Evolutionary conservation across 1,140 invertebrate species (phyloP).

Genomic region (Diachasma alloeum): DNA sequence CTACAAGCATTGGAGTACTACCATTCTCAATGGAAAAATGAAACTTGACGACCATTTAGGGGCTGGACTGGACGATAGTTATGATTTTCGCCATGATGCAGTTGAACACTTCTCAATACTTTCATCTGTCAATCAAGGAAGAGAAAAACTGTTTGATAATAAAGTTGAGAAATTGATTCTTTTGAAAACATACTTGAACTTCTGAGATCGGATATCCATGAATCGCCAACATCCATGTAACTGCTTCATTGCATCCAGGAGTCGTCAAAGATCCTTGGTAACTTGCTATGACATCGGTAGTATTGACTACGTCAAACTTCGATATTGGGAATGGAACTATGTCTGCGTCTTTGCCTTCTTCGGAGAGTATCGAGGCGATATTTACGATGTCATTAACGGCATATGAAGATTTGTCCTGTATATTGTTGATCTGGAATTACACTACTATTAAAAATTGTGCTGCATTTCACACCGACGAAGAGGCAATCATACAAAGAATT

Average conservation of each 20-base stretch:
- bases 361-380: neutral
- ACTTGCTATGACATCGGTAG: neutral
- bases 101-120: neutral
- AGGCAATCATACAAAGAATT: too few relatives aligned
- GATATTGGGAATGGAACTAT: constrained; percentile 25
- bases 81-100: neutral
- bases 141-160: neutral
- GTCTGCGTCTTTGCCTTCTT: neutral
- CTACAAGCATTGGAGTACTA: neutral
- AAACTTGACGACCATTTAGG: neutral
- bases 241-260: constrained; percentile 6
- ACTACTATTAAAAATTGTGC: too few relatives aligned
- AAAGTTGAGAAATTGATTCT: too few relatives aligned
- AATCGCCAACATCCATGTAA: constrained; percentile 6
- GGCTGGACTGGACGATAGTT: neutral
- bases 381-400: neutral
- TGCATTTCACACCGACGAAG: too few relatives aligned
- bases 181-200: neutral
- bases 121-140: neutral
- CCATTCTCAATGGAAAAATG: neutral
- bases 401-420: neutral
- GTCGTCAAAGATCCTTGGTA: constrained; percentile 17
- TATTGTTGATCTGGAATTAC: neutral
- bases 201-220: neutral
- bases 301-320: constrained; percentile 3